phyloP scores from a whole-genome alignment of 2,888 invertebrate species.

The Pheosia tremula region DNA sequence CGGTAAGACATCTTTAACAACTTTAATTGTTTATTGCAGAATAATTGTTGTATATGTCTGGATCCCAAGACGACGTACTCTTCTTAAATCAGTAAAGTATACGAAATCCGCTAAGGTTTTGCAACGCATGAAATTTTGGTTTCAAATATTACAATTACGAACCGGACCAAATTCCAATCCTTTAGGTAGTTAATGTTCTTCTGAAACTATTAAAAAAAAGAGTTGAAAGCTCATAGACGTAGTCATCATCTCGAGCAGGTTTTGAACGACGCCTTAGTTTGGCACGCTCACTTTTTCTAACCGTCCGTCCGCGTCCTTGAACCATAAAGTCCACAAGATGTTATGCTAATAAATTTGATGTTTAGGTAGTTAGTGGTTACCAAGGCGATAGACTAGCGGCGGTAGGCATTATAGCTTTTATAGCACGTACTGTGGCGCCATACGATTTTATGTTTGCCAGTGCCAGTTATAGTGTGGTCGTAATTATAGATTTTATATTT shows the following conservation, averaged over 20 bases:
- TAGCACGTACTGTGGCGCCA: not conserved
- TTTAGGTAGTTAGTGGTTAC: constrained; percentile 2
- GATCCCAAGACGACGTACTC: too few relatives aligned
- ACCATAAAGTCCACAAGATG: constrained; percentile 4
- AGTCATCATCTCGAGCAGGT: not conserved
- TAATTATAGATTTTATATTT: constrained; percentile 1
- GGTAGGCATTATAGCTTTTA: not conserved
- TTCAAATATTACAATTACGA: too few relatives aligned
- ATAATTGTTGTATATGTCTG: too few relatives aligned
- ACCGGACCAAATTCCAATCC: too few relatives aligned
- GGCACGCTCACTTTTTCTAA: constrained; percentile 7
- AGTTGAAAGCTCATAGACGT: not conserved
- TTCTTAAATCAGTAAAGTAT: too few relatives aligned
- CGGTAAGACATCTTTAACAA: too few relatives aligned
- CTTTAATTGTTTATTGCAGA: too few relatives aligned
- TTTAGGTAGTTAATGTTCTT: too few relatives aligned
- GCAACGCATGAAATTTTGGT: too few relatives aligned
- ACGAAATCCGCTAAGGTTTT: too few relatives aligned
- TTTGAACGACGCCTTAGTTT: not conserved
- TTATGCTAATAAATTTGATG: constrained; percentile 1
- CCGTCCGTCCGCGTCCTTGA: not conserved
- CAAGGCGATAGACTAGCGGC: not conserved
- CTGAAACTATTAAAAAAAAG: not conserved
- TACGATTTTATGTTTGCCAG: not conserved
- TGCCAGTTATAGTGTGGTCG: not conserved